Percentiles rank a stretch among this genome's conserved stretches.
These are phyloP conservation scores for Lytechinus pictus DNA, from an alignment of 35 echinoderm and acorn worm species.

Conservation along the genomic window DNA sequence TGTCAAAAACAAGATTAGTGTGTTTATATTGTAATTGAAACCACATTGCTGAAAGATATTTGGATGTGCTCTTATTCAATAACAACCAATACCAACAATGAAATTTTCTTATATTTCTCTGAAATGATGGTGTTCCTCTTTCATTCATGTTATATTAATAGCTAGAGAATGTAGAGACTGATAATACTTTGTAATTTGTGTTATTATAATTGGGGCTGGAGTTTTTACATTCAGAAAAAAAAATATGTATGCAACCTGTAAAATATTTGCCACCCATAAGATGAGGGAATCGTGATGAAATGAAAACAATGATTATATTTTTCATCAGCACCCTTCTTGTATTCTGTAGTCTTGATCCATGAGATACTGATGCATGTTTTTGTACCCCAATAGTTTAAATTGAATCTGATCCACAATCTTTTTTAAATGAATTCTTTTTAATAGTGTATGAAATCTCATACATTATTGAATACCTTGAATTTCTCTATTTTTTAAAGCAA, in stretches of 20 bases:
- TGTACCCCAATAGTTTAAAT: too few species aligned
- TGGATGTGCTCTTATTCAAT: background rate
- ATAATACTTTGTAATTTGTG: too few species aligned
- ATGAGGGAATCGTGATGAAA: too few species aligned
- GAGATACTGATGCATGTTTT: too few species aligned
- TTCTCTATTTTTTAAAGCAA: background rate
- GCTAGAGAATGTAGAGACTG: too few species aligned
- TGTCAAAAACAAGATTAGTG: slow-evolving; percentile 4
- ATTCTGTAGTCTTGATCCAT: too few species aligned
- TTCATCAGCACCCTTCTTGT: too few species aligned
- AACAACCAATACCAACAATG: background rate
- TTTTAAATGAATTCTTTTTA: background rate
- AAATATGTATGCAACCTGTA: too few species aligned
- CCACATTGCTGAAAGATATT: background rate
- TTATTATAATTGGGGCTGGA: too few species aligned
- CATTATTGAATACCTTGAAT: background rate
- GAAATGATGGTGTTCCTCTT: background rate
- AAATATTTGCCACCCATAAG: too few species aligned
- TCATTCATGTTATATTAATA: background rate
- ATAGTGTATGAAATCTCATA: background rate
- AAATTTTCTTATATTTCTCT: background rate
- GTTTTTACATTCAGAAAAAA: too few species aligned
- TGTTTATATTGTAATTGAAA: background rate
- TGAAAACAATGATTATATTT: too few species aligned
- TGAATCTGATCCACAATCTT: background rate